Conservation (phyloP, 2,888 invertebrate species). For the Tenthredo amoena region DNA sequence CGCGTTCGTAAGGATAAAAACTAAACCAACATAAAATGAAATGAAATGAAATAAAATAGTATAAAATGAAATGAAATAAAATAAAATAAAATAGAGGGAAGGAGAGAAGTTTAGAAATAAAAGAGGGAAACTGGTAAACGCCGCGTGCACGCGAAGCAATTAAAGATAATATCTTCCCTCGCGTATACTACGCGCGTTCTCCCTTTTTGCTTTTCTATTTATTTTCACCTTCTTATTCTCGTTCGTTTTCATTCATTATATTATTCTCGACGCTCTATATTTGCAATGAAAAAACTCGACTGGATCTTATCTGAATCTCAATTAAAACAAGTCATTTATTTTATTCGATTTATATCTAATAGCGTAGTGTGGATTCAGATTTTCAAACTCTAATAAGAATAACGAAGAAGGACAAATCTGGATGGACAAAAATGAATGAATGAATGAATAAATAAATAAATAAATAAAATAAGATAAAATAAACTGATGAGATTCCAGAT, state of each 20-base stretch:
- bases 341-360: no score
- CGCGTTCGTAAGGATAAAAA: neutral
- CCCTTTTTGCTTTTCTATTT: neutral
- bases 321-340: neutral
- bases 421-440: neutral
- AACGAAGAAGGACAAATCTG: neutral
- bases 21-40: neutral
- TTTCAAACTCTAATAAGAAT: no score
- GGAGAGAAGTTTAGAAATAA: neutral
- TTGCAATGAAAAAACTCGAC: neutral
- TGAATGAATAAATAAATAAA: neutral
- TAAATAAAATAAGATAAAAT: neutral
- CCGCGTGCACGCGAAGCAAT: slow-evolving; percentile 41
- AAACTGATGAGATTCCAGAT: neutral
- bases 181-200: neutral
- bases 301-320: neutral
- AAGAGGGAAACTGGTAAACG: neutral
- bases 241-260: neutral
- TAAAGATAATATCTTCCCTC: slow-evolving; percentile 37
- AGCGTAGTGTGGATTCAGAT: no score
- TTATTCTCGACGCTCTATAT: neutral
- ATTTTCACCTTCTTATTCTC: neutral
- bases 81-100: neutral
- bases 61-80: neutral
- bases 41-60: neutral